Evolutionary conservation across 2,113 vertebrate genomes (phyloP).

Genomic region (Cyanoramphus novaezelandiae): DNA sequence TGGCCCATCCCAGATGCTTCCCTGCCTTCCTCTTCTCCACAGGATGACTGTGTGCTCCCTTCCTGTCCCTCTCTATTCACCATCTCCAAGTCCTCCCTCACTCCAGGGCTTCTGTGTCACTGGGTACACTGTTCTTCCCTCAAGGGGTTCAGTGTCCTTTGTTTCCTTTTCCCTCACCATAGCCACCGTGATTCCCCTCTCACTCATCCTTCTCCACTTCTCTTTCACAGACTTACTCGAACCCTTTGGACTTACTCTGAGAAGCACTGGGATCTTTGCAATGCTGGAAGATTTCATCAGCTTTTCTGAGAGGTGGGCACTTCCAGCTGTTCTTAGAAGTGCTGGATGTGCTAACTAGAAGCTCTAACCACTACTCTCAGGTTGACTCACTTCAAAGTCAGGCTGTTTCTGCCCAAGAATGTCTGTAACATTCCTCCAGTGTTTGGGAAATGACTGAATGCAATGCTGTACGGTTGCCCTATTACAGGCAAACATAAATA

Average conservation of each 20-base stretch:
- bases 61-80: background rate
- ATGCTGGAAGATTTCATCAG: background rate
- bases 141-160: background rate
- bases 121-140: background rate
- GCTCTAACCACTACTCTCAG: background rate
- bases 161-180: background rate
- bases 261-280: background rate
- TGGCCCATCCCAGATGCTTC: background rate
- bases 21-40: background rate
- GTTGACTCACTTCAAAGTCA: background rate
- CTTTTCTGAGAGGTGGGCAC: background rate
- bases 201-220: background rate
- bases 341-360: background rate
- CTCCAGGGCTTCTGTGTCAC: background rate
- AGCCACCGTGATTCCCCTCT: rapidly evolving
- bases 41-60: background rate
- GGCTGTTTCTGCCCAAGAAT: background rate
- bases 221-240: background rate
- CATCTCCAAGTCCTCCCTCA: background rate
- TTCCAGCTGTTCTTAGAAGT: background rate
- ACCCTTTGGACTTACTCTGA: background rate
- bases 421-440: background rate
- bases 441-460: background rate
- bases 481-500: background rate
- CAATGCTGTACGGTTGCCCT: background rate